Base-by-base conservation (phyloP, 2,888 invertebrate genomes). In the Zaprionus obscuricornis region DNA sequence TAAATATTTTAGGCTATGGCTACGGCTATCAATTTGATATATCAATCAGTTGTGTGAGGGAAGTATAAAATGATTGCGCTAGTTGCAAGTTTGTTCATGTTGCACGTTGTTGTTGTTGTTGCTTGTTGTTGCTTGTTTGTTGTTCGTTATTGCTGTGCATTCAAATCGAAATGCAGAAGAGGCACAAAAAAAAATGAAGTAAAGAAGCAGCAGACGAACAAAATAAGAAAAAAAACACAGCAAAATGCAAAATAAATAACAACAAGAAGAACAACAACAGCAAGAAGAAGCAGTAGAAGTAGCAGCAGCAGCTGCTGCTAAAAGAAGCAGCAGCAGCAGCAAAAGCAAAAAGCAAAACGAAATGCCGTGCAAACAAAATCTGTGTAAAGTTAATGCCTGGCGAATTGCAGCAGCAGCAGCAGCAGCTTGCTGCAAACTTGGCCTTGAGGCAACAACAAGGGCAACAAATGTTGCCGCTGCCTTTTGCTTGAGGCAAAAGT, bases 11-110 rank as follows among this genome's bases (percentile, higher is more conserved):
- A 33, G 68, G 57, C 42, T 66, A 64, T 55, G 33, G 33, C 36
- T 42, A 42, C 29, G 63, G 77, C 81, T 60, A 83, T 83, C 84
- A 79, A 83, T 68, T 79, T 83, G 78, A 83, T 78, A 71, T 83
- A 78, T 78, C 77, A 78, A 78, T 78, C 77, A 79, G 74, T 22
- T 24, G 14, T 62, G 63, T 46, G 49, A 56, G 46, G 42, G 49
- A 67, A 64, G n/a, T n/a, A n/a, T n/a, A n/a, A 72, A 64, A 72
- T 66, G 56, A 69, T 71, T 69, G 66, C n/a, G n/a, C 66, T 27
- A 43, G 54, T 36, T 36, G 55, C 59, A 51, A 52, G 63, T 31
- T 45, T 34, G 37, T 22, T 3, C 20, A 33, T 40, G 22, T 14
- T 13, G 22, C n/a, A n/a, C n/a, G n/a, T 3, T 10, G 1, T 16